Conservation (phyloP, 2,797 vertebrate species). For the Tokudaia tokunoshimensis region DNA sequence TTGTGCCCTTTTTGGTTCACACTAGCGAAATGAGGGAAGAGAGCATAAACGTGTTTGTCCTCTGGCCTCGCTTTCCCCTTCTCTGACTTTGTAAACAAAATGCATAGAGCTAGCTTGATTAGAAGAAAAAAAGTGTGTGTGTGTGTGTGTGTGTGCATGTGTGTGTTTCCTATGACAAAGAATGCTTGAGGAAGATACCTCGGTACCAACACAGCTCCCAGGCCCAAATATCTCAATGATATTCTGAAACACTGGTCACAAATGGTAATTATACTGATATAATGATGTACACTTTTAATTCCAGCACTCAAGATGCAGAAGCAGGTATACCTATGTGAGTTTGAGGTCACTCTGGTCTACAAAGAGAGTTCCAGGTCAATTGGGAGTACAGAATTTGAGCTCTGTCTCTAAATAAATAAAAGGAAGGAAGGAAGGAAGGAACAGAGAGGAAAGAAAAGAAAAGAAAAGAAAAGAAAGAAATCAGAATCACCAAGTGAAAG, state of each 20-base stretch:
- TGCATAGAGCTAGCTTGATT: background rate
- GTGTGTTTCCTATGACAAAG: background rate
- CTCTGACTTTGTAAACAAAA: constrained; percentile 29
- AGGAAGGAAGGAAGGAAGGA: too few species aligned
- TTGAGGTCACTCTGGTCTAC: background rate
- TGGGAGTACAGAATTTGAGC: background rate
- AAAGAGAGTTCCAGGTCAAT: background rate
- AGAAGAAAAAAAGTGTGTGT: background rate
- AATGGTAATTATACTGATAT: background rate
- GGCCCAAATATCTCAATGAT: background rate
- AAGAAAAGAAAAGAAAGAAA: background rate
- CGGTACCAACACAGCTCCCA: background rate
- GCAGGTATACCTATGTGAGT: background rate
- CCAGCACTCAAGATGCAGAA: background rate
- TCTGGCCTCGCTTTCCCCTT: background rate
- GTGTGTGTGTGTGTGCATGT: background rate
- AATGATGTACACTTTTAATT: background rate
- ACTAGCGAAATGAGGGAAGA: background rate
- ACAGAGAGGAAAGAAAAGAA: too few species aligned
- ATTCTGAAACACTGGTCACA: constrained; percentile 26
- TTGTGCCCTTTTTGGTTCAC: background rate
- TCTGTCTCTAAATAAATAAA: background rate
- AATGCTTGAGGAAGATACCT: background rate
- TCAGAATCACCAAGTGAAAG: background rate
- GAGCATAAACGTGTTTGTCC: background rate